A percentile compares a stretch with the other conserved stretches of the same genome.
phyloP scores from a whole-genome alignment of 2,888 invertebrate species.

The Ecdyonurus torrentis region DNA sequence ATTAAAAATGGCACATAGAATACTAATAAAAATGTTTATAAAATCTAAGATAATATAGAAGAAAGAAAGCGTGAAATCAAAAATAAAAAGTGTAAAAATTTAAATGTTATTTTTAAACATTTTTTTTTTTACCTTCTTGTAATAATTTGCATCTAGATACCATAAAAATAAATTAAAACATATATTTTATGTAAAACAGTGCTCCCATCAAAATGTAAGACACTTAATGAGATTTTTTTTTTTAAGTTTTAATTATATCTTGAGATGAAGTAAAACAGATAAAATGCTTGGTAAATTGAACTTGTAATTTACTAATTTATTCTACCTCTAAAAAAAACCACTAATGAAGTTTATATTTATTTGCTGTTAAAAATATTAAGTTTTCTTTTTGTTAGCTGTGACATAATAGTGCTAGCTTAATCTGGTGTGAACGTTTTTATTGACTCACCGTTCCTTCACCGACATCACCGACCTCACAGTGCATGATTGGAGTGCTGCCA shows the following conservation, averaged over 20 bases:
- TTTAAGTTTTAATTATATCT: no score
- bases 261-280: no score
- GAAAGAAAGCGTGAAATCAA: no score
- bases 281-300: no score
- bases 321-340: background rate
- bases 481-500: slow-evolving; percentile 40
- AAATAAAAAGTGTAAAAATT: no score
- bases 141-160: background rate
- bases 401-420: no score
- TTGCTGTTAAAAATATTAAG: background rate
- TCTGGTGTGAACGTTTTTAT: no score
- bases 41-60: background rate
- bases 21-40: background rate
- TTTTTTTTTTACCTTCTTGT: background rate
- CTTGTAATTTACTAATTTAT: background rate
- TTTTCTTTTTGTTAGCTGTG: no score
- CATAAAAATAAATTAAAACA: background rate
- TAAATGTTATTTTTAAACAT: background rate
- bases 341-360: background rate
- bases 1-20: no score
- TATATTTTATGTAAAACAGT: background rate
- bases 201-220: no score
- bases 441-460: slow-evolving; percentile 42
- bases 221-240: no score
- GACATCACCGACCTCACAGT: slow-evolving; percentile 45